phyloP scores from a whole-genome alignment of 2,888 invertebrate genomes.

The Ennomos erosarius region DNA sequence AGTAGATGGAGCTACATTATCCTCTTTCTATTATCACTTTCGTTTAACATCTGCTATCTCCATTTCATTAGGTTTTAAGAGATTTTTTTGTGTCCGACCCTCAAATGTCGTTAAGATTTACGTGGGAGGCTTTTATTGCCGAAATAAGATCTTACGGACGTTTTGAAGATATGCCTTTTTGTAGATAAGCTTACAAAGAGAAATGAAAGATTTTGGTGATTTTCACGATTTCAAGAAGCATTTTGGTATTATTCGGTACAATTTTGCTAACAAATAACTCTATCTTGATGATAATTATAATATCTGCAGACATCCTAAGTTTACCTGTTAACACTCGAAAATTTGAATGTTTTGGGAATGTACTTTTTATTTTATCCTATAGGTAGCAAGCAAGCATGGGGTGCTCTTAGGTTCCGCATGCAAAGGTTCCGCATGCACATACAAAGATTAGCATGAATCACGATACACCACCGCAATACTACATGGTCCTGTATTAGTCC shows the following conservation, averaged over 20 bases:
- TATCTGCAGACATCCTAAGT: too few species aligned
- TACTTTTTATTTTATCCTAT: too few species aligned
- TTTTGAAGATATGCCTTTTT: conserved; percentile 15
- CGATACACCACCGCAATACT: too few species aligned
- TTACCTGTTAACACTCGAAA: too few species aligned
- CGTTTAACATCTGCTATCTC: conserved; percentile 48
- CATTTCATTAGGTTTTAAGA: conserved; percentile 61
- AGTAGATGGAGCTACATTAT: conserved; percentile 23
- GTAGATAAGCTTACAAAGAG: conserved; percentile 19
- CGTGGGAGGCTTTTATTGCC: conserved; percentile 39
- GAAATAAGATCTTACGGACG: conserved; percentile 17
- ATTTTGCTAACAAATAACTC: too few species aligned
- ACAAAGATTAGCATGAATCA: too few species aligned
- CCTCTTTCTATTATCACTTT: conserved; percentile 36
- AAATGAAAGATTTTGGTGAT: not conserved
- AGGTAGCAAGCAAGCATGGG: too few species aligned
- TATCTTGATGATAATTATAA: too few species aligned
- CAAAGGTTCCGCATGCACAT: too few species aligned
- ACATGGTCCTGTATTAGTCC: too few species aligned
- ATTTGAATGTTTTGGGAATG: too few species aligned
- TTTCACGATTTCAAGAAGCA: not conserved
- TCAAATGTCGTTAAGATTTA: conserved; percentile 66
- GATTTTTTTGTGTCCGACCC: conserved; percentile 51
- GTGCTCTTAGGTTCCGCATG: too few species aligned
- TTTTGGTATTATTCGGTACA: not conserved